Base-by-base conservation (phyloP, 2,888 invertebrate genomes). In the Drosophila suboccidentalis region DNA sequence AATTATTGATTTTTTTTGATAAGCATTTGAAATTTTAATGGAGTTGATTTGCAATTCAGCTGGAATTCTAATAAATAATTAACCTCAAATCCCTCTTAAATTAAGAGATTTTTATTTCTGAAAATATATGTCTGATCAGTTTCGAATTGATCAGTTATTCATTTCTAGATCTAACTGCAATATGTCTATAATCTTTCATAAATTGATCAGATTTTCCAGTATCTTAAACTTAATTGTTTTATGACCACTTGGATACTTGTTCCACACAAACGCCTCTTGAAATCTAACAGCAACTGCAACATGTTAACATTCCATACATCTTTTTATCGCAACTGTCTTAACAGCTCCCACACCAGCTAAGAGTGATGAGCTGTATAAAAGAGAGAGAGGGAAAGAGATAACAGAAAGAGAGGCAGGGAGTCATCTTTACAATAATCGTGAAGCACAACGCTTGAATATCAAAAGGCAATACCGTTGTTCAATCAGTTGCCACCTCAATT, bases 381-480 rank as follows among this genome's bases (percentile, higher is more conserved):
- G 26, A 36, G 32, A 17, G 17, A 6, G 17, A 6, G 9, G 22
- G 15, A 10, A 11, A 13, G 13, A 15, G 11, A 36, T 10, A 3
- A 15, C 4, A 36, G 13, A 1, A n/a, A 1, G 10, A 26, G 10
- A 29, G 49, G 8, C 29, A 19, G 32, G 17, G 46, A 34, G 34
- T 13, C 36, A 26, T 71, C 50, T 69, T 71, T 58, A 65, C 64
- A 64, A 81, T 78, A 79, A 79, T 70, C 80, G 49, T 29, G 58
- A 60, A 15, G 65, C 29, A 58, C 71, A 75, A 64, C 68, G 61
- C 58, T 72, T 70, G 83, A 73, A 88, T 88, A 86, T 87, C 69
- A 82, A 82, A 76, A 78, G 66, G 58, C 66, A 66, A 54, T 64
- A 75, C 67, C 71, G 79, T 78, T 72, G 65, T 19, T 39, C n/a